A percentile compares a stretch with the other conserved stretches of the same genome.
These are phyloP conservation scores for Drosophila albomicans DNA, from an alignment of 1,140 invertebrate species.

Conservation along the genomic window DNA sequence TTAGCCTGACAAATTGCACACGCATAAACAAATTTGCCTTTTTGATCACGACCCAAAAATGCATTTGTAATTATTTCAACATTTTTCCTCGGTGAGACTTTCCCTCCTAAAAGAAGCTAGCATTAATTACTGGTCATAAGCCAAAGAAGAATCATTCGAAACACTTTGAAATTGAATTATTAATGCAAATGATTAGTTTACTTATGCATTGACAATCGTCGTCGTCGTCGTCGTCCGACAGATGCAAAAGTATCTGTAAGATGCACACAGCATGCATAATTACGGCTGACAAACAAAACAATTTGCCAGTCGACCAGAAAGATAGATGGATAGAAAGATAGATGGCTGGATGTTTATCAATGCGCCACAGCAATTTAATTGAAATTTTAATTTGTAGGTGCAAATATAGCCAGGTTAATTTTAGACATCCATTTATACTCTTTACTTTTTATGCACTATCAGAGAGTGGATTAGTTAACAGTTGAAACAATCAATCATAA, in stretches of 20 bases:
- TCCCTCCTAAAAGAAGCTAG: slow-evolving; percentile 4
- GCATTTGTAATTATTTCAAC: slow-evolving; percentile 17
- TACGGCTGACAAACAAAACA: slow-evolving; percentile 48
- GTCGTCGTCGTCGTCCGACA: background rate
- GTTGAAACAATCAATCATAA: too few relatives aligned
- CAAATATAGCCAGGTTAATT: slow-evolving; percentile 52
- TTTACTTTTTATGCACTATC: slow-evolving; percentile 22
- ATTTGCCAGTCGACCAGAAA: slow-evolving; percentile 34
- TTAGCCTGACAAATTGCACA: slow-evolving; percentile 35
- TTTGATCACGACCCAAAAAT: slow-evolving; percentile 31
- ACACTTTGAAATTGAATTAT: slow-evolving; percentile 60
- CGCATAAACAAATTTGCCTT: slow-evolving; percentile 50
- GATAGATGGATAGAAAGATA: slow-evolving; percentile 10
- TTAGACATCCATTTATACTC: slow-evolving; percentile 11
- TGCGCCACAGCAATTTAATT: slow-evolving; percentile 54
- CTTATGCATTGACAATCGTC: slow-evolving; percentile 15
- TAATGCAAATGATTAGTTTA: slow-evolving; percentile 66
- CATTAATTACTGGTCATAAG: slow-evolving; percentile 62
- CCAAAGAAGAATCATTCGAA: slow-evolving; percentile 1
- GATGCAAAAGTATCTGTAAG: slow-evolving; percentile 44
- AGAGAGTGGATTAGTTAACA: background rate
- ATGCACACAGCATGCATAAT: slow-evolving; percentile 32
- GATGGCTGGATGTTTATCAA: slow-evolving; percentile 31
- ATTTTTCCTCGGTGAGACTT: background rate
- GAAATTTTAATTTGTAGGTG: slow-evolving; percentile 59